Evolutionary conservation across 2,888 invertebrate species (phyloP), one percentile per base, ranked within the genome.

Genomic region (Loripinus fragilis): DNA sequence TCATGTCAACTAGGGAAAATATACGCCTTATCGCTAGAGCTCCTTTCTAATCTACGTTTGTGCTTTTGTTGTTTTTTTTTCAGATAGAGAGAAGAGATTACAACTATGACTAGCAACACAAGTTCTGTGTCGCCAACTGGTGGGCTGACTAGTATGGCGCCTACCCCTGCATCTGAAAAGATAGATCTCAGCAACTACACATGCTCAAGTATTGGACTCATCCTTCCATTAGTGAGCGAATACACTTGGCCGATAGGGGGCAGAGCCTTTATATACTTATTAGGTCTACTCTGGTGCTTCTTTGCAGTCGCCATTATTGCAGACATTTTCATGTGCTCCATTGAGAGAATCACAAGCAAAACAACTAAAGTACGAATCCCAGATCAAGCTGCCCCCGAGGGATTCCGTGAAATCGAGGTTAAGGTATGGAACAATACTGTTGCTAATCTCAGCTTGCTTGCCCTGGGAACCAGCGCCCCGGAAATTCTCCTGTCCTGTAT

Each of bases 321-420:
- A 5, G 95, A 95, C 85, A 93, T 95, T 66, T 95, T 95, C 90
- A 95, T 95, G 95, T 95, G 95, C 79, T 91, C 95, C 71, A 95
- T 95, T 79, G 95, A 95, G 88, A 94, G 94, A 85, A 95, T 95
- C 86, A 95, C 95, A 23, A 94, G 94, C 83, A 94, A 94, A 88
- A 95, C 94, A 1, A 90, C 93, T 23, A 94, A 93, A 86, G 93
- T 94, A 50, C 85, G 91, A 86, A 83, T 91, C 60, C 84, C 92
- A 41, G 91, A 90, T 70, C 73, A 85, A 12, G 88, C 86, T 33
- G 79, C 83, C 5, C 88, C 89, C 28, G 85, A 73, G 17, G 93
- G 92, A 17, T 90, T 90, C 81, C 86, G 92, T 48, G 94, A 95
- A 33, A 94, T 95, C 86, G 93, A 95, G 25, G 93, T 95, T 1